Conservation (phyloP, 2,888 invertebrate genomes). For the Eupithecia tripunctaria region DNA sequence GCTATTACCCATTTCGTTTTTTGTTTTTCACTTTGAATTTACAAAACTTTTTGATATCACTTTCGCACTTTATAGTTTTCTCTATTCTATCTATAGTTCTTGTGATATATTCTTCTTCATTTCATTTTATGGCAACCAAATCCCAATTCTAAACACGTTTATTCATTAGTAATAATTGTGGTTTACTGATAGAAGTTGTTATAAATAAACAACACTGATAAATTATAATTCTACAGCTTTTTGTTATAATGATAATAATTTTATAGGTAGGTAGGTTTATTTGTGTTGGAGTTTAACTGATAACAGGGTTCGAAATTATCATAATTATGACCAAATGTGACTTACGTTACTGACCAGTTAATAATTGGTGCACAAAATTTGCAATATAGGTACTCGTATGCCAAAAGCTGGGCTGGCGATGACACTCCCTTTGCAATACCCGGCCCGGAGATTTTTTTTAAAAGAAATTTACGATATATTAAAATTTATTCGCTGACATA, state of each 20-base stretch:
- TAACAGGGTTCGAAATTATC: neutral
- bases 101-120: neutral
- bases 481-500: neutral
- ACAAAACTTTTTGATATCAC: neutral
- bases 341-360: neutral
- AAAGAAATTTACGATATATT: neutral
- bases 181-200: neutral
- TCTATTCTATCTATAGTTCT: neutral
- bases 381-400: neutral
- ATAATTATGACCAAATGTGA: neutral
- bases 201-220: neutral
- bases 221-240: neutral
- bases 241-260: neutral
- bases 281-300: neutral
- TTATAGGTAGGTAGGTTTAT: neutral
- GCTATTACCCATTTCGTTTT: neutral
- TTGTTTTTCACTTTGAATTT: neutral
- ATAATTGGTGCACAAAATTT: neutral
- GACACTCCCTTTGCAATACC: neutral
- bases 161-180: neutral
- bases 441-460: neutral
- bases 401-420: too few species aligned
- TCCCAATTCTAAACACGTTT: neutral
- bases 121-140: neutral
- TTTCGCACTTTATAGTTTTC: neutral